phyloP scores from a whole-genome alignment of 53 echinoderm and acorn worm species.

The Glandiceps talaboti region DNA sequence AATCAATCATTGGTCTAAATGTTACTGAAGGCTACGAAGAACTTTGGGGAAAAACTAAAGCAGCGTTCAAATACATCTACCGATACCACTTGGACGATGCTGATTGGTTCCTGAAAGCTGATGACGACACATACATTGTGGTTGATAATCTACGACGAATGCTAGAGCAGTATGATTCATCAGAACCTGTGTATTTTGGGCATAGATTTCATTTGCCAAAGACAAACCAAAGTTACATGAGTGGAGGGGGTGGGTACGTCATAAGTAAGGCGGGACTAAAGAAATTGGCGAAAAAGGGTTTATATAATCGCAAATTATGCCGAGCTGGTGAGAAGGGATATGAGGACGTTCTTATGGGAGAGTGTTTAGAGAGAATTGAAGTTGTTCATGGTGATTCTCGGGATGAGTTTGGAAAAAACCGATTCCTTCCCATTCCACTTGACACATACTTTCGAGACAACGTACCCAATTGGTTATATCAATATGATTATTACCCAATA shows the following conservation, averaged over 20 bases:
- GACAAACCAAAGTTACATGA: slow-evolving; percentile 84
- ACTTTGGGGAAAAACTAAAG: slow-evolving; percentile 87
- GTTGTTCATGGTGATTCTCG: slow-evolving; percentile 74
- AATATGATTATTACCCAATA: no score
- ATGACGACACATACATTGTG: no score
- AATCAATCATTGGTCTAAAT: no score
- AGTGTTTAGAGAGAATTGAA: slow-evolving; percentile 54
- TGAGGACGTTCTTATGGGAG: slow-evolving; percentile 84
- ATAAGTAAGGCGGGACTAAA: slow-evolving; percentile 45
- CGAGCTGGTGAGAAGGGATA: no score
- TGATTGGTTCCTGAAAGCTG: slow-evolving; percentile 91
- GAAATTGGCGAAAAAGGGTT: slow-evolving; percentile 20
- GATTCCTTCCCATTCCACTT: slow-evolving; percentile 96
- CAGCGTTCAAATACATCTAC: no score
- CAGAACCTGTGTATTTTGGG: slow-evolving; percentile 54
- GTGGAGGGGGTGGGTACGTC: slow-evolving; percentile 88
- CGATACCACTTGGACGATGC: slow-evolving; percentile 57
- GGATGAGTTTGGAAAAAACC: slow-evolving; percentile 30
- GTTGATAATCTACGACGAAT: slow-evolving; percentile 76
- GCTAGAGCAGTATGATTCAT: slow-evolving; percentile 35
- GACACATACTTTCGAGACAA: no score
- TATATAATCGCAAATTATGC: no score
- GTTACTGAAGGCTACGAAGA: slow-evolving; percentile 58
- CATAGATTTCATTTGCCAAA: slow-evolving; percentile 83
- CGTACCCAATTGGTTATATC: no score